Evolutionary conservation across 64 coral and sea anemone genomes (phyloP).

Genomic region (Astreopora myriophthalma): DNA sequence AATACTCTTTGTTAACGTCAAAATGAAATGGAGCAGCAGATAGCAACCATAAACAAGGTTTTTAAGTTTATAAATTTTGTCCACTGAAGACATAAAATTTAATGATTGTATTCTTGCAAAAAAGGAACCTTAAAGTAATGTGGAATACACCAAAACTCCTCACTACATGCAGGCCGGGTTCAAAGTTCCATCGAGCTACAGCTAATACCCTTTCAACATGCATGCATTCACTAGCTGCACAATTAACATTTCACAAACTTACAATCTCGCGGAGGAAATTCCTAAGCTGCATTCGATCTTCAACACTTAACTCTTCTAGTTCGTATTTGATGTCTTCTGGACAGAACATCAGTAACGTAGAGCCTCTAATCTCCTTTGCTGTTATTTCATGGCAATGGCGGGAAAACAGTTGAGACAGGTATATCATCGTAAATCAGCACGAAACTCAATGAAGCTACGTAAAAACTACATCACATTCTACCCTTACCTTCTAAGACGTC

Average conservation of each 20-base stretch:
- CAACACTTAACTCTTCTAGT: neutral
- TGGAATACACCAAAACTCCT: neutral
- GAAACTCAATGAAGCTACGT: no score
- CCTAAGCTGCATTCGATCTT: neutral
- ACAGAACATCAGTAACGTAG: neutral
- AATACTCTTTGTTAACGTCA: neutral
- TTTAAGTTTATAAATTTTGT: neutral
- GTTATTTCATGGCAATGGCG: no score
- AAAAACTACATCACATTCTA: no score
- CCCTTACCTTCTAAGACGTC: no score
- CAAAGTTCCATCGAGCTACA: no score
- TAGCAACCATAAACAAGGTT: neutral
- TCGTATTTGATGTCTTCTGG: constrained; percentile 6
- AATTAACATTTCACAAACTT: constrained; percentile 3
- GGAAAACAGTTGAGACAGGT: no score
- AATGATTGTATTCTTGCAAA: neutral
- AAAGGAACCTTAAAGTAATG: neutral
- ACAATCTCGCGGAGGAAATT: neutral
- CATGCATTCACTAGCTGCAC: neutral
- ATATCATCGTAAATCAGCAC: no score
- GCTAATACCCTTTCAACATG: no score
- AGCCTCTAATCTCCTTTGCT: neutral
- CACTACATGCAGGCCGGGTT: no score
- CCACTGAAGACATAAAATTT: neutral
- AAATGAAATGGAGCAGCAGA: neutral